A percentile compares a stretch with the other conserved stretches of the same genome.
phyloP scores from a whole-genome alignment of 1,140 invertebrate species.

The Choristoneura fumiferana region DNA sequence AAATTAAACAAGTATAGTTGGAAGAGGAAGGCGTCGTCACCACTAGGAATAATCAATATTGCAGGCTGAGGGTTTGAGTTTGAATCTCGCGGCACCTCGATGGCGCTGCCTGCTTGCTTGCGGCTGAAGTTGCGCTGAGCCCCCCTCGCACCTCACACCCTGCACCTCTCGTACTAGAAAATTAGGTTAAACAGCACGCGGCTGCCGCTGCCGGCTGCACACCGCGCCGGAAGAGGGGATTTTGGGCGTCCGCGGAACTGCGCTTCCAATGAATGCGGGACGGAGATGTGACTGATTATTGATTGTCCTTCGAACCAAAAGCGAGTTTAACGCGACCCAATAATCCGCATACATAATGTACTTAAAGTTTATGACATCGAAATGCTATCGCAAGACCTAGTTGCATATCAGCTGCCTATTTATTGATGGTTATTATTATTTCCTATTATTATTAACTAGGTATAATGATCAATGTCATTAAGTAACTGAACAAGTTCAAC shows the following conservation, averaged over 20 bases:
- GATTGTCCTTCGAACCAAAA: constrained; percentile 64
- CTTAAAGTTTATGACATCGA: too few relatives aligned
- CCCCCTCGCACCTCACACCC: constrained; percentile 50
- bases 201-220: constrained; percentile 38
- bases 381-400: background rate
- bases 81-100: constrained; percentile 64
- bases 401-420: background rate
- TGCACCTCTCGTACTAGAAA: constrained; percentile 68
- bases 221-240: constrained; percentile 71
- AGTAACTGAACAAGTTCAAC: too few relatives aligned
- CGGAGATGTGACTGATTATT: constrained; percentile 74
- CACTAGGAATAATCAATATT: constrained; percentile 75
- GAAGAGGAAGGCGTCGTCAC: constrained; percentile 22
- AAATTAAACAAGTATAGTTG: too few relatives aligned
- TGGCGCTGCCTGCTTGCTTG: constrained; percentile 70
- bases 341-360: background rate
- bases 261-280: constrained; percentile 70
- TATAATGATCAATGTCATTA: too few relatives aligned
- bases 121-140: constrained; percentile 63
- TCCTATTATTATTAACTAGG: too few relatives aligned
- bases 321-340: constrained; percentile 29
- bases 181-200: constrained; percentile 76
- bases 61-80: constrained; percentile 66
- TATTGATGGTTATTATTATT: too few relatives aligned
- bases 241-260: constrained; percentile 68